A percentile compares a stretch with the other conserved stretches of the same genome.
phyloP scores from a whole-genome alignment of 2,113 vertebrate genomes.

The Actenoides hombroni region DNA sequence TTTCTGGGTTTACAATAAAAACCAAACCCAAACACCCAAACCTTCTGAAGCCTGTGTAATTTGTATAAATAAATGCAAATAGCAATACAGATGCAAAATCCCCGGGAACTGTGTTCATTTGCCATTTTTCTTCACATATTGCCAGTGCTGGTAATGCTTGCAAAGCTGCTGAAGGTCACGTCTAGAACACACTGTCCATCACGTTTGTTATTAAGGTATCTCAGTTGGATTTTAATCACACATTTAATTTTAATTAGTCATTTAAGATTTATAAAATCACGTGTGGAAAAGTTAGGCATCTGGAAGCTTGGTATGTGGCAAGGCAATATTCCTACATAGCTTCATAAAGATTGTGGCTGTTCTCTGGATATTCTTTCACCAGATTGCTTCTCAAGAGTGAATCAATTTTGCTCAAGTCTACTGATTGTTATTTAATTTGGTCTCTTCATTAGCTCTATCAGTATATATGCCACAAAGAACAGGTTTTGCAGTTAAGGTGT shows the following conservation, averaged over 20 bases:
- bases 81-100: not conserved
- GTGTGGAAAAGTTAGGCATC: not conserved
- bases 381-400: not conserved
- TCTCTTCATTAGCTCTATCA: not conserved
- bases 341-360: not conserved
- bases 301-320: not conserved
- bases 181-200: not conserved
- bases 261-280: not conserved
- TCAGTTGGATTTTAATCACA: not conserved
- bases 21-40: not conserved
- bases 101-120: not conserved
- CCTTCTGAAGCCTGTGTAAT: not conserved
- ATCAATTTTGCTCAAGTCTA: not conserved
- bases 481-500: not conserved
- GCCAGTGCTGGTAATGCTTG: not conserved
- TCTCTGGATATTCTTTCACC: not conserved
- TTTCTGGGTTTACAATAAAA: not conserved
- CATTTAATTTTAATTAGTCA: not conserved
- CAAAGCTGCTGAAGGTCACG: not conserved
- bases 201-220: not conserved
- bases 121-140: not conserved
- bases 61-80: not conserved
- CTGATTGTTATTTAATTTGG: not conserved
- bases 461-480: not conserved
- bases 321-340: not conserved